Evolutionary conservation across 2,888 invertebrate species (phyloP), one percentile per base, ranked within the genome.

Genomic region (Rhagophthalmus giganteus): DNA sequence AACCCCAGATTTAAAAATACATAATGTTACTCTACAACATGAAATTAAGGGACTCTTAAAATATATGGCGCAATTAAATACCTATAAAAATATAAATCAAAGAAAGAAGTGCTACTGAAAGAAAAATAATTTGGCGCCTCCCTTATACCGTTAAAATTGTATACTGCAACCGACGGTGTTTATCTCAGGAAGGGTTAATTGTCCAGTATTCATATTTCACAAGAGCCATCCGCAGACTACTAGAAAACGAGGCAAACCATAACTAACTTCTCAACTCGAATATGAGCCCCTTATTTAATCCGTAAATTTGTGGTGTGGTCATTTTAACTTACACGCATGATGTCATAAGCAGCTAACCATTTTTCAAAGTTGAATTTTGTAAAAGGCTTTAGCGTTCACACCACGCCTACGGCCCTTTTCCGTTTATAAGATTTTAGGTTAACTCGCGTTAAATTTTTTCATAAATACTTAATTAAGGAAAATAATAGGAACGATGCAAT

Each of bases 121-220:
- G 50, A 50, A 50, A 50, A 50, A 50, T 50, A 50, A 42, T 20
- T 42, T 28, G 39, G 59, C 39, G 44, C 62, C 60, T 59, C 62
- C 62, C 59, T 55, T 62, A 60, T 57, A 52, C 49, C 45, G 57
- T 62, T 55, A 51, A 44, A 45, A 44, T 41, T 44, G 20, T 52
- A 24, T 37, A 44, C 40, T 44, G 32, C 37, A 20, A 31, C 39
- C 47, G 32, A 44, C 40, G 46, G 47, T 61, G 59, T 60, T 59
- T 59, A 55, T 59, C 56, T 55, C 57, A 57, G 57, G 54, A 60
- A 57, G 60, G 62, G 59, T 62, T 62, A 62, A 62, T 62, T 62
- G 60, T 58, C 55, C 59, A 47, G 55, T 46, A 33, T 48, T 57
- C 59, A 57, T 62, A 60, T 60, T 59, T 62, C 60, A 60, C 26